Base-by-base conservation (phyloP, 2,888 invertebrate species). In the Linnaemya vulpina region DNA sequence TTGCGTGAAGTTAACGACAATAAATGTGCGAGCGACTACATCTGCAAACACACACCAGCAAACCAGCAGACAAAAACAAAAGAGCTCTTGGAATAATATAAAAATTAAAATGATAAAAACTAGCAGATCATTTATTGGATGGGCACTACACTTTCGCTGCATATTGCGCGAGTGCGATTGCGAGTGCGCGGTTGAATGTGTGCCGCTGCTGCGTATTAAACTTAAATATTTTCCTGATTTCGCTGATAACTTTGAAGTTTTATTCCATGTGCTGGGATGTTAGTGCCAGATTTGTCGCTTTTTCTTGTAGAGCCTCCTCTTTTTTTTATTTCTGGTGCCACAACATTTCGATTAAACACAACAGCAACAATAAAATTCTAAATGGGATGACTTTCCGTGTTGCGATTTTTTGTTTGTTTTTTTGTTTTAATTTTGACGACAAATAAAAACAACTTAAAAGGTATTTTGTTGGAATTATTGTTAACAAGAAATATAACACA, bases 241-340 rank as follows among this genome's bases (percentile, higher is more conserved):
- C 90, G 80, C 87, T 87, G 90, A 90, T 90, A 91, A 89, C 90
- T 91, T 90, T 90, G 90, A 90, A 89, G 91, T 91, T 90, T 89
- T 90, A 88, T 90, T 90, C 90, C 90, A 90, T 90, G 89, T 90
- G 84, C 80, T 71, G 77, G 77, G 85, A 84, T 78, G 77, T 82
- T 90, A 90, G 90, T 90, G 90, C 90, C 90, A 90, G 91, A 90
- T 90, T 89, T 90, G 89, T 90, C 90, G 91, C 90, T 90, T 90
- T 90, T 87, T 90, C 89, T 67, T 73, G 76, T 83, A 83, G 71
- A 58, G 58, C 65, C 30, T 70, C n/a, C n/a, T n/a, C n/a, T n/a
- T n/a, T 58, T 71, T 70, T 65, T 73, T 65, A 38, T 65, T n/a
- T n/a, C n/a, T n/a, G n/a, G 51, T 58, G 17, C 38, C 43, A 60